Percentiles rank a stretch among this genome's conserved stretches.
These are phyloP conservation scores for Planococcus citri DNA, from an alignment of 1,140 invertebrate species.

Conservation along the genomic window DNA sequence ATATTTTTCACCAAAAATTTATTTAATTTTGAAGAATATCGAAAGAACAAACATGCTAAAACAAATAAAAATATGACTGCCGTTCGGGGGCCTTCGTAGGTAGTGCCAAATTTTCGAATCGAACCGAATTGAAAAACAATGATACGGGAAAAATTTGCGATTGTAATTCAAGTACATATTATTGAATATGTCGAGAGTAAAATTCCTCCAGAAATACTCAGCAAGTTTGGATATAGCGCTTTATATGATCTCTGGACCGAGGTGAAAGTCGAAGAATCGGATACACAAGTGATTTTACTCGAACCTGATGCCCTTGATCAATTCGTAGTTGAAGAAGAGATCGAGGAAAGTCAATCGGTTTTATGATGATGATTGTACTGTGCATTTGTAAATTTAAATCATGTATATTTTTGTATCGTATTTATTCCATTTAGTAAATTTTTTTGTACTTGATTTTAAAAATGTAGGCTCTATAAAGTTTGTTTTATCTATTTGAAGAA, in stretches of 20 bases:
- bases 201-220: neutral
- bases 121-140: neutral
- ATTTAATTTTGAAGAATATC: too few species aligned
- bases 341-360: neutral
- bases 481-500: too few species aligned
- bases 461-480: too few species aligned
- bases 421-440: too few species aligned
- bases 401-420: too few species aligned
- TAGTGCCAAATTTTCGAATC: neutral
- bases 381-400: too few species aligned
- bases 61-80: too few species aligned
- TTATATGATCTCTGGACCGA: neutral
- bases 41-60: too few species aligned
- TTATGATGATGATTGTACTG: too few species aligned
- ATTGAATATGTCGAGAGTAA: neutral
- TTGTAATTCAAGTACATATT: neutral
- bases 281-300: neutral
- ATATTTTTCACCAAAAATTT: too few species aligned
- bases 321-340: neutral
- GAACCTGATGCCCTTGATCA: neutral
- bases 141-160: neutral
- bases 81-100: too few species aligned
- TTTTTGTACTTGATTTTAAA: too few species aligned
- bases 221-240: neutral
- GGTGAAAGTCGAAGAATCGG: neutral